phyloP scores from a whole-genome alignment of 2,113 vertebrate genomes.

The Amblyopsis rosae region DNA sequence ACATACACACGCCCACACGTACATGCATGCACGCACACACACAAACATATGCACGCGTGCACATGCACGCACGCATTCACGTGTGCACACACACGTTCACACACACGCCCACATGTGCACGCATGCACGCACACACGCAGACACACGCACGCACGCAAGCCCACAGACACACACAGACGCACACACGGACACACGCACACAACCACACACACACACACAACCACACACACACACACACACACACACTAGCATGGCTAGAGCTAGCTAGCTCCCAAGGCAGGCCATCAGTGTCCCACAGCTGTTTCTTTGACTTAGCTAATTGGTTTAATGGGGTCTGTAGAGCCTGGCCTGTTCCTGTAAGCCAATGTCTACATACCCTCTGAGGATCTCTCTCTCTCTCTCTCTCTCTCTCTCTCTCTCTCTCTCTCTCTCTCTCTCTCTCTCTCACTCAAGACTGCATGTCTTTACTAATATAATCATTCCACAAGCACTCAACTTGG shows the following conservation, averaged over 20 bases:
- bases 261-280: conserved; percentile 14
- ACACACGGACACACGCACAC: neutral
- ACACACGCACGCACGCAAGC: neutral
- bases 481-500: conserved; percentile 47
- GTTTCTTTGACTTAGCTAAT: conserved; percentile 58
- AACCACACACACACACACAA: neutral
- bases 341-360: conserved; percentile 36
- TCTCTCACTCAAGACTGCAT: conserved; percentile 13
- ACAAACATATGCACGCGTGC: neutral
- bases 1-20: neutral
- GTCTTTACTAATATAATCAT: conserved; percentile 57
- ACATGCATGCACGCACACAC: neutral
- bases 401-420: conserved; percentile 30
- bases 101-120: neutral
- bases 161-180: neutral
- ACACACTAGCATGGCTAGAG: neutral
- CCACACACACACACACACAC: neutral
- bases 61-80: conserved; percentile 8
- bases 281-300: conserved; percentile 31
- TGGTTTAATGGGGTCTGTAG: conserved; percentile 49
- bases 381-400: conserved; percentile 37
- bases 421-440: conserved; percentile 27
- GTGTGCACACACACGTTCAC: neutral
- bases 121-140: conserved; percentile 6
- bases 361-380: conserved; percentile 35